Base-by-base conservation (phyloP, 2,888 invertebrate species). In the Resseliella maxima region DNA sequence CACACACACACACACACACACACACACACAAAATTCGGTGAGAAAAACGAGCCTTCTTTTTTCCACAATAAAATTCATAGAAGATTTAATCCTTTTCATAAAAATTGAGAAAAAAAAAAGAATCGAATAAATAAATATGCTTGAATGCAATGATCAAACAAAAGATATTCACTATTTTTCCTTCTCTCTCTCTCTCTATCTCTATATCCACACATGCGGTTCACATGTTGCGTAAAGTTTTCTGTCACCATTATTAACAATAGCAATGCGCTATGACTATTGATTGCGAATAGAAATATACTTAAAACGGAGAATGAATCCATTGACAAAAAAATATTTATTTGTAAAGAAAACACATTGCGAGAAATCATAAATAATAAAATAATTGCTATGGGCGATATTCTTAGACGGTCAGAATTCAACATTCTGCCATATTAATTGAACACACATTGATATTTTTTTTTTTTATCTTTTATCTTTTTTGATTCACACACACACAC, bases 41-140 rank as follows among this genome's bases (percentile, higher is more conserved):
- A 72, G 72, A 72, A 72, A 72, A 72, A 72, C 31, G 72, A 72
- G 15, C 72, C 72, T n/a, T n/a, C n/a, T 59, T 72, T 72, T 72
- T 72, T 59, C 24, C 12, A 72, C 72, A 31, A 72, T 31, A 31
- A 72, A 72, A 15, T 31, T 72, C 12, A 72, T 72, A 27, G 3
- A 72, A 72, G 72, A 72, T 72, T 72, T 72, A 72, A 72, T 72
- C 72, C 72, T 72, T 72, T 72, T 72, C 72, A 72, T 72, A 72
- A 72, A 31, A 24, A 59, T 24, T 21, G 6, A 41, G 41, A 41
- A 12, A 12, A 41, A 41, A 41, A 50, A 50, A 50, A n/a, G n/a
- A n/a, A n/a, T n/a, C n/a, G n/a, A n/a, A n/a, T n/a, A n/a, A n/a
- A n/a, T n/a, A n/a, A n/a, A n/a, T n/a, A n/a, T n/a, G 8, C n/a